Base-by-base conservation (phyloP, 2,888 invertebrate genomes). In the Ceramica pisi region DNA sequence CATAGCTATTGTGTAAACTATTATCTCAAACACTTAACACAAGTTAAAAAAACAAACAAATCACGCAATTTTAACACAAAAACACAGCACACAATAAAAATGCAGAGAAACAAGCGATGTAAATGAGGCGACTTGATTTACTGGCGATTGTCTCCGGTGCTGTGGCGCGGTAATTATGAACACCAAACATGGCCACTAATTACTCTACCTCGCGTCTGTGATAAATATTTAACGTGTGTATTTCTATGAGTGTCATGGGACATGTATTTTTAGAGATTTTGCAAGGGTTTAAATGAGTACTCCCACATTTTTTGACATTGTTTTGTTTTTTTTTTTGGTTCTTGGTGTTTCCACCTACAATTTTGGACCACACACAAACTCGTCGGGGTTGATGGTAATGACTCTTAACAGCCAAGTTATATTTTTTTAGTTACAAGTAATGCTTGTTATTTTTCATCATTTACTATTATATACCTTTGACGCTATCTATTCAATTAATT, bases 61-160 rank as follows among this genome's bases (percentile, higher is more conserved):
- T 23, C 26, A 73, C 38, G 50, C 44, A 71, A 26, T 51, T 79
- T 73, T 57, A 21, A 23, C 23, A 56, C 31, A 63, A 63, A 81
- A 65, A 23, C 35, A 78, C 76, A 73, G 48, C 59, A 50, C 12
- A 23, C 48, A 61, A 66, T 62, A 83, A 74, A 82, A 67, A 64
- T 3, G 23, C 21, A 71, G 44, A 69, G 55, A 67, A 69, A 38
- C 61, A 67, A 53, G 26, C 12, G 14, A 85, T 86, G 85, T 68
- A 83, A 85, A 86, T 86, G 69, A 77, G 67, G 12, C 10, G 7
- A 46, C 48, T 77, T 85, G 79, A 85, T 82, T 85, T 86, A 86
- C 81, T 73, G 85, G 16, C 85, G 23, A 85, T 81, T 85, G 85
- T 85, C 71, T 81, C 16, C 26, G 38, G 70, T 10, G 53, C 72